Evolutionary conservation across 2,888 invertebrate genomes (phyloP).

Genomic region (Operophtera brumata): DNA sequence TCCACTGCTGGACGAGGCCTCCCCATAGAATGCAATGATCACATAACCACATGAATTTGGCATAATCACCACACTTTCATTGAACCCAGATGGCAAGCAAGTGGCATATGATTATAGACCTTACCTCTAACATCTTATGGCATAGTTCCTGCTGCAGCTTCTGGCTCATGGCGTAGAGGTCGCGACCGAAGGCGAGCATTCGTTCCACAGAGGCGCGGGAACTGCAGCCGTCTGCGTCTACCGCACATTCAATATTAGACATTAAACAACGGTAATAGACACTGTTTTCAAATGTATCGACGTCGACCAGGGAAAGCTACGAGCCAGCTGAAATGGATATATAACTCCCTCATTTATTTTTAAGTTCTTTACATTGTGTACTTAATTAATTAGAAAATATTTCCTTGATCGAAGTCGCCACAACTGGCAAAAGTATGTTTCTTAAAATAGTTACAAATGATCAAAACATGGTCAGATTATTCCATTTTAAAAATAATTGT

Average conservation of each 20-base stretch:
- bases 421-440: constrained; percentile 1
- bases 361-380: neutral
- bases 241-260: constrained; percentile 13
- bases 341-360: neutral
- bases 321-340: neutral
- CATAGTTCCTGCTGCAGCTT: constrained; percentile 88
- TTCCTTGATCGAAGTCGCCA: constrained; percentile 15
- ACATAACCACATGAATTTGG: too few relatives aligned
- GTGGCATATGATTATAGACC: constrained; percentile 20
- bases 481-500: constrained; percentile 18
- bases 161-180: constrained; percentile 95
- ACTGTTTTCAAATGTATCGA: constrained; percentile 2
- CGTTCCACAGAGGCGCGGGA: constrained; percentile 92
- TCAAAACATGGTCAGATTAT: constrained; percentile 1
- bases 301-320: constrained; percentile 14
- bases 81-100: neutral
- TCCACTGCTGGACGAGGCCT: too few relatives aligned
- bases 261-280: neutral
- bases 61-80: too few relatives aligned
- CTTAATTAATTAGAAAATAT: neutral
- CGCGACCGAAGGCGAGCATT: constrained; percentile 96
- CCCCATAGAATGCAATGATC: too few relatives aligned
- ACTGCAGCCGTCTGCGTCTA: constrained; percentile 72
- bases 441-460: constrained; percentile 18
- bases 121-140: constrained; percentile 94